Evolutionary conservation across 2,888 invertebrate species (phyloP).

Genomic region (Protula sp.): DNA sequence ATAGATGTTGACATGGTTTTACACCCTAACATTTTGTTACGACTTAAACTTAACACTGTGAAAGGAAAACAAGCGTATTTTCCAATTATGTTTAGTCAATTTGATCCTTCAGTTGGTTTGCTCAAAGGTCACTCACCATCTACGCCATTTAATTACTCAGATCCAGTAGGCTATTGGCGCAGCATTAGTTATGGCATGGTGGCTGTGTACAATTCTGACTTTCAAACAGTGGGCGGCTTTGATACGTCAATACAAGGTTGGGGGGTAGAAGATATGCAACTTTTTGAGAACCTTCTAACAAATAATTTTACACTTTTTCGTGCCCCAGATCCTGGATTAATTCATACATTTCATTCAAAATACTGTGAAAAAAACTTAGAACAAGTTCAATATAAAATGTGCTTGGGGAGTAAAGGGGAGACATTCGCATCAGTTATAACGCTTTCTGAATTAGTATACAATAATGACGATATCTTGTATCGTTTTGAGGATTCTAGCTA

Average conservation of each 20-base stretch:
- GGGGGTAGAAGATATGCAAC: slow-evolving; percentile 21
- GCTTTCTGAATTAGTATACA: too few species aligned
- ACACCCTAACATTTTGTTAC: too few species aligned
- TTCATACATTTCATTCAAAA: slow-evolving; percentile 15
- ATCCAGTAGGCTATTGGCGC: slow-evolving; percentile 23
- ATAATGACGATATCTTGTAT: too few species aligned
- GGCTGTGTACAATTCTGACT: slow-evolving; percentile 21
- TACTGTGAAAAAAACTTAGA: slow-evolving; percentile 7
- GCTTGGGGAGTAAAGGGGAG: too few species aligned
- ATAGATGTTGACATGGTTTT: slow-evolving; percentile 95
- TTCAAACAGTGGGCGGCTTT: slow-evolving; percentile 19
- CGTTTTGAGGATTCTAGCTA: too few species aligned
- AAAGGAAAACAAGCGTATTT: too few species aligned
- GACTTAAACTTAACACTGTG: too few species aligned
- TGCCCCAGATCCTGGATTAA: slow-evolving; percentile 14
- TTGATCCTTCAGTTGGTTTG: too few species aligned
- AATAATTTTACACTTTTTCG: too few species aligned
- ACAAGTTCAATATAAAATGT: slow-evolving; percentile 12
- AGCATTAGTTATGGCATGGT: slow-evolving; percentile 21
- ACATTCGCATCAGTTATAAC: too few species aligned
- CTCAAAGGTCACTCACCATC: slow-evolving; percentile 2
- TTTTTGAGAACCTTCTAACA: too few species aligned
- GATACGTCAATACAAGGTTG: slow-evolving; percentile 11
- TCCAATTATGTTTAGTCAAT: too few species aligned
- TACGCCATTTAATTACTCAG: slow-evolving; percentile 2